Evolutionary conservation across 2,113 vertebrate genomes (phyloP).

Genomic region (Trinectes maculatus): DNA sequence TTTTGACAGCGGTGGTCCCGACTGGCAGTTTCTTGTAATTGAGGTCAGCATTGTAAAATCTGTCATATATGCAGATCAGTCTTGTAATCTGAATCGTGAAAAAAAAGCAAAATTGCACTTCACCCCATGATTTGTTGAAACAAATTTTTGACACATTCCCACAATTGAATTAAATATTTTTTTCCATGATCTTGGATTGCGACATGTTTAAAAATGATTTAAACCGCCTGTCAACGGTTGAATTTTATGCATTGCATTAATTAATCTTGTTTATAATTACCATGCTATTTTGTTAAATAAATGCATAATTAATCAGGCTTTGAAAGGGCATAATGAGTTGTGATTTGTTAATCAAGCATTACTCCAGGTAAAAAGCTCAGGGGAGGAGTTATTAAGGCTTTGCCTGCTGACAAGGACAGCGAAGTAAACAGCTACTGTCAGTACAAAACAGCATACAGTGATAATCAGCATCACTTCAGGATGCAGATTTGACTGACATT

Average conservation of each 20-base stretch:
- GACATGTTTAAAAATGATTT: slow-evolving; percentile 11
- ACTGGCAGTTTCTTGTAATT: slow-evolving; percentile 21
- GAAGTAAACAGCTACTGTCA: slow-evolving; percentile 13
- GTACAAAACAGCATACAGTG: slow-evolving; percentile 4
- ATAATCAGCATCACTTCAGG: slow-evolving; percentile 27
- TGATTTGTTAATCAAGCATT: slow-evolving; percentile 30
- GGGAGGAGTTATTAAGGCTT: slow-evolving; percentile 38
- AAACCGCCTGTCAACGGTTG: background rate
- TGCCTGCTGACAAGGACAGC: slow-evolving; percentile 33
- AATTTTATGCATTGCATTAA: slow-evolving; percentile 23
- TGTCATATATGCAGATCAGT: background rate
- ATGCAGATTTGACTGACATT: slow-evolving; percentile 22
- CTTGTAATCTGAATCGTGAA: background rate
- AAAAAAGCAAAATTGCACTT: background rate
- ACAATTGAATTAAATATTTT: slow-evolving; percentile 4
- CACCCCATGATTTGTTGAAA: slow-evolving; percentile 10
- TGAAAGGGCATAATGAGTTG: slow-evolving; percentile 23
- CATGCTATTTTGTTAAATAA: slow-evolving; percentile 21
- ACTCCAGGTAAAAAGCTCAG: slow-evolving; percentile 38
- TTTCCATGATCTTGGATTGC: background rate
- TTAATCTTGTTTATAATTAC: slow-evolving; percentile 31
- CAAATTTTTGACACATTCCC: background rate
- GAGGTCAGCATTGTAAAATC: background rate
- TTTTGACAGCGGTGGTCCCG: slow-evolving; percentile 5
- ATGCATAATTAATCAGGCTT: slow-evolving; percentile 37